Percentiles rank a stretch among this genome's conserved stretches.
These are phyloP conservation scores for Adoxophyes honmai DNA, from an alignment of 1,140 invertebrate species.

Conservation along the genomic window DNA sequence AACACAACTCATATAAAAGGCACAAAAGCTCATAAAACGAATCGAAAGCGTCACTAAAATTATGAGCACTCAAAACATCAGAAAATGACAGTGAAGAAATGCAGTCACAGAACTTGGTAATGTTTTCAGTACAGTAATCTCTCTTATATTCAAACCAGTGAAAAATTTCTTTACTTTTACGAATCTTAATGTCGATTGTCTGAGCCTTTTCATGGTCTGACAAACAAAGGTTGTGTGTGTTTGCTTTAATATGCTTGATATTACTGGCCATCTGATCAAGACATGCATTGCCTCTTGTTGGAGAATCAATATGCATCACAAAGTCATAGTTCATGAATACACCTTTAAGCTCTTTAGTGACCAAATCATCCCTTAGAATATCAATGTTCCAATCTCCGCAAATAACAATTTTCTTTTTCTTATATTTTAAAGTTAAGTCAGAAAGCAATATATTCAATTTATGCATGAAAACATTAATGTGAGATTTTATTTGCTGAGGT, in stretches of 20 bases:
- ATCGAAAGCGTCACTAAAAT: background rate
- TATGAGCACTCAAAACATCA: background rate
- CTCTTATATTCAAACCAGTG: constrained; percentile 20
- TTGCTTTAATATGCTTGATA: constrained; percentile 6
- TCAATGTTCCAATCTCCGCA: constrained; percentile 28
- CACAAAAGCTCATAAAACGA: constrained; percentile 1
- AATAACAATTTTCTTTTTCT: constrained; percentile 20
- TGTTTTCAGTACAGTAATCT: constrained; percentile 20
- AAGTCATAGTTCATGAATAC: constrained; percentile 23
- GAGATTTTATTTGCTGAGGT: constrained; percentile 9
- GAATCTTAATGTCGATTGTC: background rate
- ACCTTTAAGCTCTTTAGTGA: constrained; percentile 13
- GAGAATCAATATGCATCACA: constrained; percentile 16
- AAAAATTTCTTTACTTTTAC: background rate
- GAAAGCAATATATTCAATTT: constrained; percentile 20
- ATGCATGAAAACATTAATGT: constrained; percentile 18
- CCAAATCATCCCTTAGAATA: constrained; percentile 18
- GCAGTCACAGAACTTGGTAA: constrained; percentile 16
- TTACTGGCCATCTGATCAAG: constrained; percentile 29
- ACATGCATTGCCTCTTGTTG: constrained; percentile 22
- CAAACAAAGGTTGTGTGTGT: constrained; percentile 16
- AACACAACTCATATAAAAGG: constrained; percentile 1
- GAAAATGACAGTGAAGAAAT: constrained; percentile 16
- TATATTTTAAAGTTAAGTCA: constrained; percentile 16
- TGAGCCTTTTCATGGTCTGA: constrained; percentile 29